Base-by-base conservation (phyloP, 2,797 vertebrate genomes). In the Bufotes viridis region DNA sequence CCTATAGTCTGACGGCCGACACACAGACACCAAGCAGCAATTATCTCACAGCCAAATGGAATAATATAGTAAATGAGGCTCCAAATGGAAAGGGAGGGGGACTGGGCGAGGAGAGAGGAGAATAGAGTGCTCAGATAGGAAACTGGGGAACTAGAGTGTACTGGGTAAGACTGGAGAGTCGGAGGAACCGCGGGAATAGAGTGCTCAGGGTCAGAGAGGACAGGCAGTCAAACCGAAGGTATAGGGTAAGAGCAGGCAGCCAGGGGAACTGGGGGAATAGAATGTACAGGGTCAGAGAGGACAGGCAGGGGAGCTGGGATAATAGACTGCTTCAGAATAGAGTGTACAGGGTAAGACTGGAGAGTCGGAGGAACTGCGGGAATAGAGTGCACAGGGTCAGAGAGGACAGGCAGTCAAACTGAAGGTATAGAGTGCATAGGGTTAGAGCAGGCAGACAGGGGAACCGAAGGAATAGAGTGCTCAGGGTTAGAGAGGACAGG, bases 1-100 rank as follows among this genome's bases (percentile, higher is more conserved):
- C 53, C 42, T 53, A 12, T n/a, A 53, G 72, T 75, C 69, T 72
- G 15, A 76, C 8, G 5, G 42, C 51, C 24, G 22, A 24, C 24
- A 78, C 22, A 78, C 49, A 24, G 75, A 55, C 4, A 78, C 13
- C 0, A 9, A 55, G 75, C 49, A n/a, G 51, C 75, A 78, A 78
- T 53, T 78, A 55, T 78, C 49, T 78, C 49, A 20, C 34, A 76
- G 74, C 4, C 11, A 13, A 53, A 78, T 22, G 49, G 49, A 53
- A 76, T 76, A 51, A 75, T 20, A 70, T 70, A 34, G 69, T 72
- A 72, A 72, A 72, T 72, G 69, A 72, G 69, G 69, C 69, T 42
- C 29, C 34, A 72, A 34, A 10, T 42, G 34, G 69, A 29, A 42
- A 34, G 42, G 29, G 29, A 22, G 69, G 67, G 13, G 65, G 26